A percentile compares a stretch with the other conserved stretches of the same genome.
Evolutionary conservation across 2,113 vertebrate genomes (phyloP).

Genomic region (Tautogolabrus adspersus): DNA sequence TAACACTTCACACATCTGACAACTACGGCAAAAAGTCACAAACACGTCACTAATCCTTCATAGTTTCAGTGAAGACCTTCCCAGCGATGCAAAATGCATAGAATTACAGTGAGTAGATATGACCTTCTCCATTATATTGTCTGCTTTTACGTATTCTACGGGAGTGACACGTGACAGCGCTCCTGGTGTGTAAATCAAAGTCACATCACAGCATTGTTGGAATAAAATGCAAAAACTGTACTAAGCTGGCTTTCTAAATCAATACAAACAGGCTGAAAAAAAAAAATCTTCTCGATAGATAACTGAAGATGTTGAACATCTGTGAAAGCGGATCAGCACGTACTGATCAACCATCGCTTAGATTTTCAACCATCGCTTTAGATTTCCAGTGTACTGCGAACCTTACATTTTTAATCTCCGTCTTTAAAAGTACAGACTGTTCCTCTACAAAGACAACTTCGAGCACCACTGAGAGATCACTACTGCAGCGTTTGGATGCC

Average conservation of each 20-base stretch:
- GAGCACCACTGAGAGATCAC: background rate
- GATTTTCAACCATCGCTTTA: background rate
- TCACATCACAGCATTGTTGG: slow-evolving; percentile 67
- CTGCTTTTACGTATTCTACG: background rate
- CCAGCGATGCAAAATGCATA: slow-evolving; percentile 46
- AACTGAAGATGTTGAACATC: slow-evolving; percentile 3
- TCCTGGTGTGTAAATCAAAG: slow-evolving; percentile 42
- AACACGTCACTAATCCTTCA: slow-evolving; percentile 53
- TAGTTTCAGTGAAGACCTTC: slow-evolving; percentile 48
- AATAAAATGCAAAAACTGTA: slow-evolving; percentile 15
- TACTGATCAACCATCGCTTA: background rate
- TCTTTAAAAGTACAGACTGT: slow-evolving; percentile 3
- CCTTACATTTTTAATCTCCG: background rate
- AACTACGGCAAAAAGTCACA: slow-evolving; percentile 56
- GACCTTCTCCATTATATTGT: background rate
- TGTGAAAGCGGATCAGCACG: slow-evolving; percentile 6
- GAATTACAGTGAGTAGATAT: slow-evolving; percentile 35
- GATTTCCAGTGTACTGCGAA: background rate
- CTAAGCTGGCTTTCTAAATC: slow-evolving; percentile 6
- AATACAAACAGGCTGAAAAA: background rate
- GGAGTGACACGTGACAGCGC: slow-evolving; percentile 4
- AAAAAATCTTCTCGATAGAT: background rate
- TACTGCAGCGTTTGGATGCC: slow-evolving; percentile 9
- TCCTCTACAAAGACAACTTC: background rate
- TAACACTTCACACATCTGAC: slow-evolving; percentile 82